phyloP scores from a whole-genome alignment of 2,113 vertebrate genomes.

The Rhipidura dahli region DNA sequence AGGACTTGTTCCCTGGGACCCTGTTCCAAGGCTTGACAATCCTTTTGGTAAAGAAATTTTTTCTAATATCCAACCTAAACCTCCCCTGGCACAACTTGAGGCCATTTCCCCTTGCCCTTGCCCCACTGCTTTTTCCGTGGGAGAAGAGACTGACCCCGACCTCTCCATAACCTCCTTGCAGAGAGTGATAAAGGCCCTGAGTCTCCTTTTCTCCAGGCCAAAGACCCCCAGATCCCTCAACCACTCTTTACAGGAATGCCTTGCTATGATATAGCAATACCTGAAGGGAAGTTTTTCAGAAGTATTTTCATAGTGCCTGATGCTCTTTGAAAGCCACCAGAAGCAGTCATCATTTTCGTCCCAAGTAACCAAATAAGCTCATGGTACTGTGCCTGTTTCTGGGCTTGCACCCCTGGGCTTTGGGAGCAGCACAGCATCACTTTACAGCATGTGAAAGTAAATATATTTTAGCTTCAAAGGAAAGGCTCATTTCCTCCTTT shows the following conservation, averaged over 20 bases:
- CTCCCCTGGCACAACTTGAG: background rate
- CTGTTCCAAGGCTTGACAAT: background rate
- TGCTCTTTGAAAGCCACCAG: background rate
- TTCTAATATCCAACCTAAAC: background rate
- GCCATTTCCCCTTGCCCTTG: background rate
- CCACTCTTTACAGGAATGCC: background rate
- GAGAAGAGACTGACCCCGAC: background rate
- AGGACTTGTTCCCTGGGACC: background rate
- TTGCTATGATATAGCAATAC: background rate
- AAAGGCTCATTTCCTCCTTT: background rate
- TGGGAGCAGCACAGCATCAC: background rate
- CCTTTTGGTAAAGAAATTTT: background rate
- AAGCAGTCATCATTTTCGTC: background rate
- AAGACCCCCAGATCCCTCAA: background rate
- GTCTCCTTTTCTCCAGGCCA: background rate
- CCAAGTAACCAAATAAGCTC: background rate
- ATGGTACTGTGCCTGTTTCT: background rate
- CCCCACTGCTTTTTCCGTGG: rapidly evolving
- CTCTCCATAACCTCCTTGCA: background rate
- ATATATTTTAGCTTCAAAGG: background rate
- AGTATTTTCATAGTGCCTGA: background rate
- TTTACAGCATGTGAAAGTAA: background rate
- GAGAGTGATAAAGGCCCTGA: rapidly evolving
- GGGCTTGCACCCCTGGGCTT: background rate
- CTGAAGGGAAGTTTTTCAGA: background rate